Percentiles rank a stretch among this genome's conserved stretches.
These are phyloP conservation scores for Copidosoma floridanum DNA, from an alignment of 1,140 invertebrate species.

Conservation along the genomic window DNA sequence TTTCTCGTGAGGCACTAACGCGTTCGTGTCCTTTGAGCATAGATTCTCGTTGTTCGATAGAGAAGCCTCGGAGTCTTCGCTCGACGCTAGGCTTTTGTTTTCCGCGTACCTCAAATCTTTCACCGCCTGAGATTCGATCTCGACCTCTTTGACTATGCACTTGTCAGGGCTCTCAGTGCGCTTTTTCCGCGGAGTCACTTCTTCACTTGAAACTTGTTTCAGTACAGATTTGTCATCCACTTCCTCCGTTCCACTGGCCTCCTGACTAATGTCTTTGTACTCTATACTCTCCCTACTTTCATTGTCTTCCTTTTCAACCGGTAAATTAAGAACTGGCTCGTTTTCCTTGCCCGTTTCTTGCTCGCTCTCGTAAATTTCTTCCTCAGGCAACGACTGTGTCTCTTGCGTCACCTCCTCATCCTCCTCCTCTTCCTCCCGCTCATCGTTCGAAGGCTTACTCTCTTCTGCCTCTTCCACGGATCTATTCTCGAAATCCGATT, in stretches of 20 bases:
- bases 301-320: neutral
- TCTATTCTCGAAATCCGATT: neutral
- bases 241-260: neutral
- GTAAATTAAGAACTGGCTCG: neutral
- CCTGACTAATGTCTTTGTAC: neutral
- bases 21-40: conserved; percentile 5
- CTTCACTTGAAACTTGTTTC: conserved; percentile 3
- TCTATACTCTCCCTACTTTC: conserved; percentile 1
- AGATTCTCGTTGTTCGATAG: conserved; percentile 18
- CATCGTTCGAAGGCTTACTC: neutral
- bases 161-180: neutral
- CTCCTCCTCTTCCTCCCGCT: conserved; percentile 4
- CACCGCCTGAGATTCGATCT: neutral
- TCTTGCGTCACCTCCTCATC: conserved; percentile 14
- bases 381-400: neutral
- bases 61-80: conserved; percentile 19
- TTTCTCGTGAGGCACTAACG: conserved; percentile 21
- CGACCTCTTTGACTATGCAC: neutral
- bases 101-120: neutral
- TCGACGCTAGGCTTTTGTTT: too few species aligned
- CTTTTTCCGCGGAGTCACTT: neutral
- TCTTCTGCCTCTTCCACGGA: conserved; percentile 24
- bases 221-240: neutral
- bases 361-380: conserved; percentile 19
- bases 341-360: conserved; percentile 19